Conservation (phyloP, 2,113 vertebrate species). For the Clarias macrocephalus region DNA sequence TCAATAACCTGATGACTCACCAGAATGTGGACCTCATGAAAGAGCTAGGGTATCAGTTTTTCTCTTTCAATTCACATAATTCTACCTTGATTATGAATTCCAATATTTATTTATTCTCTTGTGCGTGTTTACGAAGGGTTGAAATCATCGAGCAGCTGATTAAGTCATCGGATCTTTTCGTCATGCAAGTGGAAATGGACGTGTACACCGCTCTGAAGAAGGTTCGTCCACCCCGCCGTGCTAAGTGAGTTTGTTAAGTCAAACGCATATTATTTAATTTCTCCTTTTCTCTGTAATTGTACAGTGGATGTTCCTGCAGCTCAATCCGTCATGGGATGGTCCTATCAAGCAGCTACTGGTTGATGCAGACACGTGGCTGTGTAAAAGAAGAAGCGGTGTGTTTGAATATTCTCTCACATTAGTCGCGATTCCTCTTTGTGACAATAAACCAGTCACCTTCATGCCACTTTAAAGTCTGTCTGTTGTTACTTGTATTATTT, state of each 20-base stretch:
- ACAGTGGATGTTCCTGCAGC: constrained; percentile 98
- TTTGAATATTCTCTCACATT: neutral
- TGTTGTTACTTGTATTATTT: neutral
- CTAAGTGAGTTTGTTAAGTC: neutral
- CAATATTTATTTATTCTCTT: constrained; percentile 23
- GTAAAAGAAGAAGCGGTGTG: constrained; percentile 83
- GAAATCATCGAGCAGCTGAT: constrained; percentile 91
- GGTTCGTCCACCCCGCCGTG: constrained; percentile 64
- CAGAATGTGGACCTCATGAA: constrained; percentile 95
- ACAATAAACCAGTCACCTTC: neutral
- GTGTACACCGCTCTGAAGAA: constrained; percentile 97
- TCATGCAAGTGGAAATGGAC: constrained; percentile 99
- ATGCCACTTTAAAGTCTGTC: neutral
- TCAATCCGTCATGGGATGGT: constrained; percentile 91
- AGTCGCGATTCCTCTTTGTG: neutral
- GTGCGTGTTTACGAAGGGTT: constrained; percentile 68
- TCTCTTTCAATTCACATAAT: neutral
- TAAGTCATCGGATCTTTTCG: constrained; percentile 92
- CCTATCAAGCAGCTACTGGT: constrained; percentile 87
- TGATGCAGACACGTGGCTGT: constrained; percentile 92
- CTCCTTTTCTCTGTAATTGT: neutral
- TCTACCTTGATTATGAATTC: neutral
- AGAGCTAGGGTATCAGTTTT: constrained; percentile 83
- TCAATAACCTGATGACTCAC: constrained; percentile 97
- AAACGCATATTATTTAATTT: neutral